Conservation (phyloP, 2,113 vertebrate species). For the Urocolius indicus region DNA sequence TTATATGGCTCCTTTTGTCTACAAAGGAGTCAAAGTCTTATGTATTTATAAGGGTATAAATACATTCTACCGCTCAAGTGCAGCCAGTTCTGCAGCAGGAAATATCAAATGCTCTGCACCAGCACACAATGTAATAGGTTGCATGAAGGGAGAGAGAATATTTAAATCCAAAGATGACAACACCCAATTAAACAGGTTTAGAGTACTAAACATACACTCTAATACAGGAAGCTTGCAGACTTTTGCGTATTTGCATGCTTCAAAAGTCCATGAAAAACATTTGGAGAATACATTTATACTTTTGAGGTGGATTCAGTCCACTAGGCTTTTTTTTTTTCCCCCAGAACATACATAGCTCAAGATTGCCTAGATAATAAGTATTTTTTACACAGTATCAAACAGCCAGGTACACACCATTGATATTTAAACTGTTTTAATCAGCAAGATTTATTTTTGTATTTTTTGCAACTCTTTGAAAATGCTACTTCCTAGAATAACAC, state of each 20-base stretch:
- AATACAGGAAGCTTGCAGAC: background rate
- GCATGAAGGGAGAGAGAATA: accelerated
- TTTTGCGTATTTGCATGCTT: background rate
- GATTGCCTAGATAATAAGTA: background rate
- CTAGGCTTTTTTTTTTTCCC: background rate
- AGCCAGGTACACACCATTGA: background rate
- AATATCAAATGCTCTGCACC: background rate
- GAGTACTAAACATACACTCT: background rate
- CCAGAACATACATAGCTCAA: background rate
- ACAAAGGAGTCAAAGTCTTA: background rate
- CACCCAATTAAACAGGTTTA: background rate
- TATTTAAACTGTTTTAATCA: background rate
- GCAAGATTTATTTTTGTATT: background rate
- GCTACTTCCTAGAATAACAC: background rate
- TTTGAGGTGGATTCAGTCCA: background rate
- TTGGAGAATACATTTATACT: background rate
- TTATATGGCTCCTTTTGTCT: conserved; percentile 18
- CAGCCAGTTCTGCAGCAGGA: background rate
- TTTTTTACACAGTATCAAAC: background rate
- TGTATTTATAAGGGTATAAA: background rate
- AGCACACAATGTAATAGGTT: background rate
- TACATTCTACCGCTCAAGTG: background rate
- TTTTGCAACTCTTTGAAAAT: background rate
- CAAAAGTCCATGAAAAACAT: background rate
- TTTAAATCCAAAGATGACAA: background rate